Evolutionary conservation across 2,113 vertebrate species (phyloP), one percentile per base, ranked within the genome.

Genomic region (Dasypus novemcinctus): DNA sequence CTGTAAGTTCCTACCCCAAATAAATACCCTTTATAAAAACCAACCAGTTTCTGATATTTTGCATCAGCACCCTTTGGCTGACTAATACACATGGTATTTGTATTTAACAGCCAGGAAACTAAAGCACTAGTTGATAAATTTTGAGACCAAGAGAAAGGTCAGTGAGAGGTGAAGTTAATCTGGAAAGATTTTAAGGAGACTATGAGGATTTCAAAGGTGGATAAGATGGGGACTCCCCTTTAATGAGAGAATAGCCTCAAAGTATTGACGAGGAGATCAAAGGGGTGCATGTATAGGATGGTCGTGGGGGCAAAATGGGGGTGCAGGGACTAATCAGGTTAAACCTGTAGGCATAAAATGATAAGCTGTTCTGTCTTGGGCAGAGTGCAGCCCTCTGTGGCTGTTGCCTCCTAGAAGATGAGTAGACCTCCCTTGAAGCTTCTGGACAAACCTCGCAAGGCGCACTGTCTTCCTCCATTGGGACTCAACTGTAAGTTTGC

Each of bases 381-480:
- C 9, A 33, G n/a, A 84, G n/a, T 54, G 13, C 17, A 2, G 75
- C 36, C 21, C 13, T 33, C 69, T 12, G 43, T 13, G 74, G n/a
- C 23, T 71, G 64, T n/a, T 52, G 61, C 43, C 74, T 78, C 87
- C 79, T 9, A 31, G 57, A 76, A 36, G 41, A 23, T 25, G 69
- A n/a, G 31, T 27, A 2, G 18, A 6, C 79, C 64, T 25, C 21
- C n/a, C 41, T 25, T 33, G 43, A 20, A 4, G 5, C 4, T 5
- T 1, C 41, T 27, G 31, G 17, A 13, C 2, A n/a, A 64, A 1
- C 1, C 10, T 21, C 36, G 41, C 46, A 25, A 68, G 5, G 2
- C 20, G 6, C 7, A 6, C 4, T 11, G 1, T 10, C 71, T n/a
- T 69, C 61, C 38, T 23, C 18, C 7, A 1, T 4, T 7, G 20